Evolutionary conservation across 2,888 invertebrate genomes (phyloP).

Genomic region (Amiota mariae): DNA sequence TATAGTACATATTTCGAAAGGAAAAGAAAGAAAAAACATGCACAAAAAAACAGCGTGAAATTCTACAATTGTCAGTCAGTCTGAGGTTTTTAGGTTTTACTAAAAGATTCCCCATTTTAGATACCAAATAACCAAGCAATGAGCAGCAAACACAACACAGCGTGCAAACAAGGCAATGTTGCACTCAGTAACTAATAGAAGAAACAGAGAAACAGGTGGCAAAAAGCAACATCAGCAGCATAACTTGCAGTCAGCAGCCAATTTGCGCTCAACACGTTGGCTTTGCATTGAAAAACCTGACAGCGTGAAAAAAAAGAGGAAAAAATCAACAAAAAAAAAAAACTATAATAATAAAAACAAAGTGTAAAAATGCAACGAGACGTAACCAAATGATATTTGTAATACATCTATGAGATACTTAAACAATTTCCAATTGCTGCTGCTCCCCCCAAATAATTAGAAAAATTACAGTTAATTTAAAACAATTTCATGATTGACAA

Average conservation of each 20-base stretch:
- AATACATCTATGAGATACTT: too few relatives aligned
- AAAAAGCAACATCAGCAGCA: slow-evolving; percentile 42
- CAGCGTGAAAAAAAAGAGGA: slow-evolving; percentile 22
- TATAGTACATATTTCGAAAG: slow-evolving; percentile 26
- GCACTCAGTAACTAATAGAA: background rate
- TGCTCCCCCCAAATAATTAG: background rate
- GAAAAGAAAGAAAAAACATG: slow-evolving; percentile 38
- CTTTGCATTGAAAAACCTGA: slow-evolving; percentile 41
- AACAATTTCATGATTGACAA: slow-evolving; percentile 60
- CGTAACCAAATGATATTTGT: too few relatives aligned
- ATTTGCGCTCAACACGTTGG: slow-evolving; percentile 41
- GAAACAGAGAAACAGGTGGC: slow-evolving; percentile 29
- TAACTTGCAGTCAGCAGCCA: slow-evolving; percentile 35
- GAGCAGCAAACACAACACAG: slow-evolving; percentile 10
- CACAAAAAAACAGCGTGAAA: background rate
- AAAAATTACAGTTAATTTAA: slow-evolving; percentile 7
- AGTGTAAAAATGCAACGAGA: background rate
- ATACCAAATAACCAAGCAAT: background rate
- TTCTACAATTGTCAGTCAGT: slow-evolving; percentile 19
- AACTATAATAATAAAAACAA: background rate
- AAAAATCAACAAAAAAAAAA: background rate
- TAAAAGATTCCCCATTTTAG: slow-evolving; percentile 1
- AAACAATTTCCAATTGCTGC: too few relatives aligned
- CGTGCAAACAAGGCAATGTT: slow-evolving; percentile 18
- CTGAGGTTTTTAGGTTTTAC: background rate